These are phyloP conservation scores for Peromyscus aztecus DNA, from an alignment of 2,797 vertebrate genomes.

Conservation along the genomic window DNA sequence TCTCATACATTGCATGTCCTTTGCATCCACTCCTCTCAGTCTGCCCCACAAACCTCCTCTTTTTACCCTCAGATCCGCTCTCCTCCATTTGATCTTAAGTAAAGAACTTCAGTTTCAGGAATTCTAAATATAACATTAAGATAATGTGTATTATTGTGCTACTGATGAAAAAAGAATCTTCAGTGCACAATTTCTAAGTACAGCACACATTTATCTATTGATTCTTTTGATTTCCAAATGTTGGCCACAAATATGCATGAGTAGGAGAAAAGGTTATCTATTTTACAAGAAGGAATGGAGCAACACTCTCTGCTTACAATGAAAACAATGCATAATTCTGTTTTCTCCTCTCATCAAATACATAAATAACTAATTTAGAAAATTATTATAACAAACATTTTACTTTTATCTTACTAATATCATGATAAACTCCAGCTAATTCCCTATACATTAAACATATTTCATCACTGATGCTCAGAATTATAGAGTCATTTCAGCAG, in stretches of 20 bases:
- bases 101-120: background rate
- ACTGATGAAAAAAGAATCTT: background rate
- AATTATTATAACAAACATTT: background rate
- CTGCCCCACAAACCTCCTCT: background rate
- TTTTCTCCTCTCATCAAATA: background rate
- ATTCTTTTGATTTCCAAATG: conserved; percentile 44
- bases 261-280: background rate
- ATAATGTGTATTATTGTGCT: background rate
- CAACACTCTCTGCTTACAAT: background rate
- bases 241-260: background rate
- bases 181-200: background rate
- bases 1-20: background rate
- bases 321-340: background rate
- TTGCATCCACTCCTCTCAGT: too few relatives aligned
- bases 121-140: background rate
- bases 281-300: conserved; percentile 45
- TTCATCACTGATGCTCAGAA: background rate
- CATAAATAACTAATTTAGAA: background rate
- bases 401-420: background rate
- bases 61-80: background rate
- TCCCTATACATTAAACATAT: background rate
- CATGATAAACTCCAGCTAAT: background rate
- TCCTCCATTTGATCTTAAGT: background rate
- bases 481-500: background rate
- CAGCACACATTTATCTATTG: background rate